phyloP scores from a whole-genome alignment of 2,113 vertebrate species.

The Spea bombifrons region DNA sequence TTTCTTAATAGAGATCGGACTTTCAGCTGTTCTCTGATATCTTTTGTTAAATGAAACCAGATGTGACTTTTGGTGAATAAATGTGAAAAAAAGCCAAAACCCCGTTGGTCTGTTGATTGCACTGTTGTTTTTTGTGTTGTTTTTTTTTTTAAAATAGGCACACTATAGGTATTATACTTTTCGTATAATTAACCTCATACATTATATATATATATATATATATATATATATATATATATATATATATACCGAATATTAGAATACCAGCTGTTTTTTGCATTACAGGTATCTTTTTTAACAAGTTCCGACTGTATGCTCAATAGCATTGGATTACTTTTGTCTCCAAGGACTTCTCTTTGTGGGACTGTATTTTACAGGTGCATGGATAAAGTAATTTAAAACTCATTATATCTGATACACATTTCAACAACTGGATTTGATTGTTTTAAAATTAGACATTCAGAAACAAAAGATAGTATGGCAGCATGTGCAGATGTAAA shows the following conservation, averaged over 20 bases:
- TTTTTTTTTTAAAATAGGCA: conserved; percentile 16
- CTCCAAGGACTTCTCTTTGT: conserved; percentile 27
- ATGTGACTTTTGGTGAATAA: conserved; percentile 26
- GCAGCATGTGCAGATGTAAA: conserved; percentile 25
- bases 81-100: conserved; percentile 35
- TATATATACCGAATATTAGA: conserved; percentile 16
- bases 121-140: neutral
- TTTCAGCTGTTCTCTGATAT: conserved; percentile 34
- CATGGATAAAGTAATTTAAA: conserved; percentile 33
- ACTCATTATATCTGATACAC: conserved; percentile 39
- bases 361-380: conserved; percentile 36
- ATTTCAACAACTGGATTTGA: conserved; percentile 41
- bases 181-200: conserved; percentile 20
- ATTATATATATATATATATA: conserved; percentile 34
- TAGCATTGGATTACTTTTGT: conserved; percentile 14
- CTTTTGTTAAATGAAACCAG: conserved; percentile 39
- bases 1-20: conserved; percentile 16
- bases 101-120: conserved; percentile 38
- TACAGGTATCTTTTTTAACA: conserved; percentile 33
- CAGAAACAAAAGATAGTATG: conserved; percentile 29
- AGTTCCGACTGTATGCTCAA: conserved; percentile 29
- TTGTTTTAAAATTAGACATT: conserved; percentile 35
- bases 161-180: conserved; percentile 23
- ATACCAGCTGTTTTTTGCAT: conserved; percentile 38
- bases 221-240: conserved; percentile 25